Evolutionary conservation across 2,797 vertebrate species (phyloP).

Genomic region (Urophycis tenuis): DNA sequence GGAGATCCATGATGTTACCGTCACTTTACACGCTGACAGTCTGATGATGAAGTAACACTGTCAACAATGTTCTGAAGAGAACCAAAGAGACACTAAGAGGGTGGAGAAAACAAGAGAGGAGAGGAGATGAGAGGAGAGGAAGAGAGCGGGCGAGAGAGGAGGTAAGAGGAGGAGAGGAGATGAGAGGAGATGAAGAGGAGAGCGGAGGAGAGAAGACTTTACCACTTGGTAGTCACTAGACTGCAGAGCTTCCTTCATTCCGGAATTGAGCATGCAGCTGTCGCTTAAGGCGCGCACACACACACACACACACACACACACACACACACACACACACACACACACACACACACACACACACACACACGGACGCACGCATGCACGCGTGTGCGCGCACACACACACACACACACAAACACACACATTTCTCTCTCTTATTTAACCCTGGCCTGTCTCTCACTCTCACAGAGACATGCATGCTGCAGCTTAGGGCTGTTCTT

Average conservation of each 20-base stretch:
- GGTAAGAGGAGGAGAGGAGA: not conserved
- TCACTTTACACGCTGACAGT: not conserved
- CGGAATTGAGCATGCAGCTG: conserved; percentile 62
- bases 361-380: not conserved
- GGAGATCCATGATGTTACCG: not conserved
- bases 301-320: conserved; percentile 29
- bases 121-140: conserved; percentile 7
- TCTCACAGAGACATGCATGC: not conserved
- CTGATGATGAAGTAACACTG: not conserved
- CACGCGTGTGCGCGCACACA: too few relatives aligned
- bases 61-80: not conserved
- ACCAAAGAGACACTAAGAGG: not conserved
- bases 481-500: not conserved
- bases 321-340: conserved; percentile 24
- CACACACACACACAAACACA: conserved; percentile 20
- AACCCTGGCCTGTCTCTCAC: not conserved
- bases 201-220: conserved; percentile 16
- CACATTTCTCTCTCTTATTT: conserved; percentile 1
- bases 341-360: conserved; percentile 16
- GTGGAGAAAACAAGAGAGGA: not conserved
- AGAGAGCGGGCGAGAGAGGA: conserved; percentile 5
- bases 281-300: conserved; percentile 59
- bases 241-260: conserved; percentile 53
- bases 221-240: conserved; percentile 59
- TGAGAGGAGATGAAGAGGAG: not conserved